Base-by-base conservation (phyloP, 2,113 vertebrate species). In the Galbula dea region DNA sequence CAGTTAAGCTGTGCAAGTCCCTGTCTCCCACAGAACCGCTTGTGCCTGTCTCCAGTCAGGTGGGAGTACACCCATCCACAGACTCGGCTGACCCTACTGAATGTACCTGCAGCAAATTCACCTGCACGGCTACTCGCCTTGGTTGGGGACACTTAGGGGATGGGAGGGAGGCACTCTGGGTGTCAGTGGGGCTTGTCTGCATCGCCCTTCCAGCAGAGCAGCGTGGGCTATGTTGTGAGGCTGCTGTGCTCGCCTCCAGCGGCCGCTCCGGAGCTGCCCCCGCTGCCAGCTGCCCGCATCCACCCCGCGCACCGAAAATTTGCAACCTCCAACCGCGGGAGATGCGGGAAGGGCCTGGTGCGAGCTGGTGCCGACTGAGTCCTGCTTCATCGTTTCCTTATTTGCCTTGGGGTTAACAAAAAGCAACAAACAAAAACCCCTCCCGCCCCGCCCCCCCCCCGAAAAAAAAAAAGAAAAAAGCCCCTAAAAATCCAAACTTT, bases 401-500 rank as follows among this genome's bases (percentile, higher is more conserved):
- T 43, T 27, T 48, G 46, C 41, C 62, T 30, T 5, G 19, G 23
- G 20, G 15, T 8, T 46, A 30, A 58, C 58, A 74, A n/a, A 2
- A 12, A 7, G 26, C 19, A 30, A n/a, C n/a, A n/a, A n/a, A n/a
- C n/a, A n/a, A n/a, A n/a, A n/a, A n/a, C n/a, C n/a, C n/a, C n/a
- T n/a, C n/a, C n/a, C n/a, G n/a, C n/a, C n/a, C n/a, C n/a, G n/a
- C n/a, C n/a, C n/a, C n/a, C n/a, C n/a, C n/a, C n/a, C n/a, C n/a
- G n/a, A n/a, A 24, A 27, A 10, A 14, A 1, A 5, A 12, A 7
- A 11, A 10, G 2, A 6, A 19, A 5, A 15, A 22, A 19, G 2
- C 2, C 8, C 4, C 18, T 18, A 65, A 65, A 74, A 80, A 27
- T 7, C 20, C 18, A 30, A 86, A 67, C 68, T 84, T 94, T 79